These are phyloP conservation scores for Scaptodrosophila latifasciaeformis DNA, from an alignment of 2,888 invertebrate genomes.

Conservation along the genomic window DNA sequence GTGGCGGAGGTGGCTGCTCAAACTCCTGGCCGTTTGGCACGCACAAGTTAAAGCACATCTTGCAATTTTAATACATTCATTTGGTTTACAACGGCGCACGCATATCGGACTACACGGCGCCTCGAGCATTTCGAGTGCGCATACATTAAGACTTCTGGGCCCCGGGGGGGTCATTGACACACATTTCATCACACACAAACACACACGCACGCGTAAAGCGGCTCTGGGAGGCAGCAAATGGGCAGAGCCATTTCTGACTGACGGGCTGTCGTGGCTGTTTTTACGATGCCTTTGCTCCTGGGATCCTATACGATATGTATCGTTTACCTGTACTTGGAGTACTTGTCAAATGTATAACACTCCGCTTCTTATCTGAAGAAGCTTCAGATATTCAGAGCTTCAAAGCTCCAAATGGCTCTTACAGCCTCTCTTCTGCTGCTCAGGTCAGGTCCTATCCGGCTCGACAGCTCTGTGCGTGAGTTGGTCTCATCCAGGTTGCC, in stretches of 20 bases:
- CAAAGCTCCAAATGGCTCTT: too few relatives aligned
- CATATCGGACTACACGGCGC: slow-evolving; percentile 28
- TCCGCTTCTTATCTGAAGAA: too few relatives aligned
- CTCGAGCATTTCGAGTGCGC: background rate
- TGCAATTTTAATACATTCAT: slow-evolving; percentile 68
- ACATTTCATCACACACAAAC: slow-evolving; percentile 37
- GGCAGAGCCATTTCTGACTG: slow-evolving; percentile 10
- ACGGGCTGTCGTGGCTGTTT: background rate
- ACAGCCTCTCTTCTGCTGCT: too few relatives aligned
- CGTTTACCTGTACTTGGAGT: background rate
- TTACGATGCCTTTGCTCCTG: background rate
- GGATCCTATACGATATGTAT: background rate
- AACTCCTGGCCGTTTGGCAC: background rate
- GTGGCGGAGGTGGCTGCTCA: too few relatives aligned
- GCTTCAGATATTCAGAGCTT: too few relatives aligned
- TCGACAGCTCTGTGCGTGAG: slow-evolving; percentile 52
- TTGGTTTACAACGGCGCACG: slow-evolving; percentile 54
- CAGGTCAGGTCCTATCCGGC: too few relatives aligned
- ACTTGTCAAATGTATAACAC: too few relatives aligned
- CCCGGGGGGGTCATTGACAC: slow-evolving; percentile 60
- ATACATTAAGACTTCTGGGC: slow-evolving; percentile 14
- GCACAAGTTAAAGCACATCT: slow-evolving; percentile 30
- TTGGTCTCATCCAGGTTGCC: slow-evolving; percentile 12
- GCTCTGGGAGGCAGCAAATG: slow-evolving; percentile 28
- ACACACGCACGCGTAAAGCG: too few relatives aligned